phyloP scores from a whole-genome alignment of 2,888 invertebrate species.

The Pelosia muscerda region DNA sequence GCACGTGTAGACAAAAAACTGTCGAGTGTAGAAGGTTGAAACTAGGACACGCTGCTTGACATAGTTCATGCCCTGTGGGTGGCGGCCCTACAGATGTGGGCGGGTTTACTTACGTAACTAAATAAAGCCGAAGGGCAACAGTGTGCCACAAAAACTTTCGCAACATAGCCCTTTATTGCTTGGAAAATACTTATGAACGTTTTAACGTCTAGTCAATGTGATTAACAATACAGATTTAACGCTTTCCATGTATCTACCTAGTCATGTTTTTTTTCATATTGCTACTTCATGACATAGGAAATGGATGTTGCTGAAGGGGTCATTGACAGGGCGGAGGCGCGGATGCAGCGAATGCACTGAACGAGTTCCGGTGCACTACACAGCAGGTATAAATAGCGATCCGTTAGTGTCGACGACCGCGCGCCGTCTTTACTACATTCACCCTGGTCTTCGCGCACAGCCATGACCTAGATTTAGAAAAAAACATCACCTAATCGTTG shows the following conservation, averaged over 20 bases:
- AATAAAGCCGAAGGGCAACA: conserved; percentile 81
- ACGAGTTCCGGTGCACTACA: conserved; percentile 85
- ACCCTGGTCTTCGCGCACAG: conserved; percentile 66
- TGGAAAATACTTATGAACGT: conserved; percentile 52
- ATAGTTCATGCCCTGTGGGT: conserved; percentile 77
- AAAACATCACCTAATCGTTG: conserved; percentile 55
- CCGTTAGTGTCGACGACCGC: conserved; percentile 87
- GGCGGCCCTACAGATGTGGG: conserved; percentile 77
- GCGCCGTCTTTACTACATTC: conserved; percentile 67
- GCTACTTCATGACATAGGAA: conserved; percentile 35
- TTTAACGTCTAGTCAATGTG: conserved; percentile 36
- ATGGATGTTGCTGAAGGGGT: conserved; percentile 66
- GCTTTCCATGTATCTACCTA: neutral
- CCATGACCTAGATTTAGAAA: conserved; percentile 74
- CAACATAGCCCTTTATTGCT: conserved; percentile 71
- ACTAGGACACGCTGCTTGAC: conserved; percentile 80
- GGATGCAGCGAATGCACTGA: conserved; percentile 85
- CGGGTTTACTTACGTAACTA: conserved; percentile 78
- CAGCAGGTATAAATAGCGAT: conserved; percentile 86
- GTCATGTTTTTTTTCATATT: neutral
- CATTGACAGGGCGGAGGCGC: conserved; percentile 82
- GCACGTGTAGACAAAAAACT: conserved; percentile 55
- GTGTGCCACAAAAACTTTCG: conserved; percentile 77
- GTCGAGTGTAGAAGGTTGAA: conserved; percentile 64
- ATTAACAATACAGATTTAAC: conserved; percentile 16